Evolutionary conservation across 2,888 invertebrate species (phyloP).

Genomic region (Anorthoa munda): DNA sequence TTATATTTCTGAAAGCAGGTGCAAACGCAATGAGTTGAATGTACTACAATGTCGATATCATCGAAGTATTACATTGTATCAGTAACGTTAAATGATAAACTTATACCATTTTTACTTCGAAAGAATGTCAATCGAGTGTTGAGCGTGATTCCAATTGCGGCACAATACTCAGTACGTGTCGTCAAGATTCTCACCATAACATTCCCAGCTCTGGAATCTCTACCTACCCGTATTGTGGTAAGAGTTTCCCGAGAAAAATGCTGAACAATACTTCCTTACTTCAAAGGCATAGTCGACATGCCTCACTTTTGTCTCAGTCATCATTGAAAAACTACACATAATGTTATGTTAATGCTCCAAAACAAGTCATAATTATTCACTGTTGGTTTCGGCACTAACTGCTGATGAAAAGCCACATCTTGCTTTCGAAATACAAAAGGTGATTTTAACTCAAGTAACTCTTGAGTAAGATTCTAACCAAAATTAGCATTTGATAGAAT

Average conservation of each 20-base stretch:
- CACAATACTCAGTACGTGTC: not conserved
- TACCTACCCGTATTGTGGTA: not conserved
- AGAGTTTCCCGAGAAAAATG: not conserved
- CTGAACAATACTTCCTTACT: not conserved
- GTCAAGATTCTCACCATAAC: not conserved
- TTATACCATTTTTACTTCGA: not conserved
- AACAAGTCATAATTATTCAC: not conserved
- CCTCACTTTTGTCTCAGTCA: too few species aligned
- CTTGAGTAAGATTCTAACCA: not conserved
- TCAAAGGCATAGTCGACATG: not conserved
- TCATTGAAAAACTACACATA: not conserved
- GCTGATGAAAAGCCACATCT: not conserved
- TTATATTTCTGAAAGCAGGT: conserved; percentile 1
- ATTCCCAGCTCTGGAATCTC: conserved; percentile 8
- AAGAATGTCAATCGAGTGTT: conserved; percentile 1
- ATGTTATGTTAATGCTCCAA: not conserved
- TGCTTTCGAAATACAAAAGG: not conserved
- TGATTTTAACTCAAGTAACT: not conserved
- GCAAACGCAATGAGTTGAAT: not conserved
- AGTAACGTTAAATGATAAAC: not conserved
- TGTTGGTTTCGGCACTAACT: not conserved
- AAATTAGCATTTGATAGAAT: not conserved
- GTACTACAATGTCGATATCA: not conserved
- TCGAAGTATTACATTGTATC: not conserved
- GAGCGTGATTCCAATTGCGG: not conserved